phyloP scores from a whole-genome alignment of 2,113 vertebrate species.

The Panurus biarmicus region DNA sequence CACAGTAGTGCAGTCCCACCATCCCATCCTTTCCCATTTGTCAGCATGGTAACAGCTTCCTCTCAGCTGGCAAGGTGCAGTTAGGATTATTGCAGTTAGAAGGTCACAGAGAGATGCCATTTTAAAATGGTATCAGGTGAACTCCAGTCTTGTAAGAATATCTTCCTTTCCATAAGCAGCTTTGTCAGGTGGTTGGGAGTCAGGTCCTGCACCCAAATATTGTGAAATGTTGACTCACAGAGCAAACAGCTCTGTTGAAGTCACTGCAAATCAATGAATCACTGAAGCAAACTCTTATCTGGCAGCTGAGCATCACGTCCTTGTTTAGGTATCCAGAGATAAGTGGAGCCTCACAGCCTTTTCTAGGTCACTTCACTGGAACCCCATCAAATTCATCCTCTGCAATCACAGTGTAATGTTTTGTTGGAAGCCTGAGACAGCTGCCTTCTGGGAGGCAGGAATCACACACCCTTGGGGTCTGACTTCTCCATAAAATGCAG shows the following conservation, averaged over 20 bases:
- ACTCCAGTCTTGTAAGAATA: neutral
- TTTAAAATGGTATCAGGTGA: neutral
- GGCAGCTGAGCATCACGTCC: neutral
- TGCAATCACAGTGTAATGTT: neutral
- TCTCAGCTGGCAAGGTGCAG: neutral
- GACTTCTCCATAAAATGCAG: neutral
- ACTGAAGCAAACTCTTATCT: neutral
- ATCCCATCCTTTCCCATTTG: neutral
- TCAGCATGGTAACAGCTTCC: neutral
- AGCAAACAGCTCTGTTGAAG: neutral
- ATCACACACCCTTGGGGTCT: neutral
- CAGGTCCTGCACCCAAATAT: neutral
- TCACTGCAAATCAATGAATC: neutral
- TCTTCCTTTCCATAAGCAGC: neutral
- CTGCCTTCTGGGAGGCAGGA: neutral
- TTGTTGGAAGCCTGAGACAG: neutral
- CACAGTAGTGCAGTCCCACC: neutral
- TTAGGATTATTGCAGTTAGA: neutral
- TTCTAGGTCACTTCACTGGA: neutral
- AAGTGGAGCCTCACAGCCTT: neutral
- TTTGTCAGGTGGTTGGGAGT: neutral
- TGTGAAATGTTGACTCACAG: neutral
- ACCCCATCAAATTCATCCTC: neutral
- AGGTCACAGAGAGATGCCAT: neutral
- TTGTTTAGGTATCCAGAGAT: neutral